These are phyloP conservation scores for Pionites leucogaster DNA, from an alignment of 2,113 vertebrate species.

Conservation along the genomic window DNA sequence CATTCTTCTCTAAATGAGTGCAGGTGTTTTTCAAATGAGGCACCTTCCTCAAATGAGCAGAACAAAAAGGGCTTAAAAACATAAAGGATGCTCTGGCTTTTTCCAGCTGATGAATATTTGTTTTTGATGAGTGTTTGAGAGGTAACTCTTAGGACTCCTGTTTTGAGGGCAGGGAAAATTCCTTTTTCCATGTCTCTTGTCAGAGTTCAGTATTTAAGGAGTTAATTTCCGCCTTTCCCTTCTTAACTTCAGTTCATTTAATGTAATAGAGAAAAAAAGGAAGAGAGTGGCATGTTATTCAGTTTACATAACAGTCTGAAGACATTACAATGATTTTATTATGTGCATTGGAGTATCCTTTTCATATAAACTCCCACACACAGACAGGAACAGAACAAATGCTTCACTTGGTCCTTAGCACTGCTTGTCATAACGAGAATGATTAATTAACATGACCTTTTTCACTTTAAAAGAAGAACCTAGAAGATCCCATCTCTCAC, in stretches of 20 bases:
- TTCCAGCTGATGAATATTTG: background rate
- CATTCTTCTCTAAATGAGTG: conserved; percentile 23
- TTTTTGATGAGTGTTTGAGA: background rate
- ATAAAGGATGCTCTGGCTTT: background rate
- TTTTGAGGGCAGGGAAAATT: background rate
- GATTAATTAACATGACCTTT: conserved; percentile 56
- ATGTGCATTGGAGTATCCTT: conserved; percentile 1
- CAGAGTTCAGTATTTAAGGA: background rate
- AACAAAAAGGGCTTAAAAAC: background rate
- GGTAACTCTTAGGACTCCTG: background rate
- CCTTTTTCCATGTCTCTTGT: background rate
- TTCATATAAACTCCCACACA: background rate
- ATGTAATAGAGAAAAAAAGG: conserved; percentile 9
- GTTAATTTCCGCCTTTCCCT: background rate
- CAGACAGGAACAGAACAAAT: conserved; percentile 16
- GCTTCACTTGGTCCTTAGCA: conserved; percentile 6
- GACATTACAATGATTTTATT: background rate
- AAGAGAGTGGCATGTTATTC: conserved; percentile 25
- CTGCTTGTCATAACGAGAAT: background rate
- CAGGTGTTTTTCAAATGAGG: conserved; percentile 49
- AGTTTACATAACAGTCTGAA: conserved; percentile 42
- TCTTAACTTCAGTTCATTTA: conserved; percentile 1
- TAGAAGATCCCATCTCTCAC: background rate
- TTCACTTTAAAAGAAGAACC: background rate
- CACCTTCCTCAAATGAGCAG: conserved; percentile 5